These are phyloP conservation scores for Valencia hispanica DNA, from an alignment of 2,797 vertebrate species.

Conservation along the genomic window DNA sequence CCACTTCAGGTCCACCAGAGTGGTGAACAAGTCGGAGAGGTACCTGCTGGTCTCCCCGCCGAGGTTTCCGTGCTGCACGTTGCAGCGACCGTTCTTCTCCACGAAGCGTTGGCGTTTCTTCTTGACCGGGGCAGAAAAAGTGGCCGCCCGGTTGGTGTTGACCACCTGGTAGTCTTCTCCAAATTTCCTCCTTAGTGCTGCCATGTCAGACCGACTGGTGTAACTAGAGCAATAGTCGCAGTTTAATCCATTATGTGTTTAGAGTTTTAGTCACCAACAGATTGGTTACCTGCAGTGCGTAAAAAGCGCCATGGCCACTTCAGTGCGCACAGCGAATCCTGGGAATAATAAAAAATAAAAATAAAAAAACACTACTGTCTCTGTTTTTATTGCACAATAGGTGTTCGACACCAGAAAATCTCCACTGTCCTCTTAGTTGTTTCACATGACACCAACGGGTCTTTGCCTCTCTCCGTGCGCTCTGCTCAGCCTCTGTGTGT, in stretches of 20 bases:
- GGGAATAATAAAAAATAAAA: not conserved
- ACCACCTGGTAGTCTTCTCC: slow-evolving; percentile 92
- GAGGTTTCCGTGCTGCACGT: slow-evolving; percentile 92
- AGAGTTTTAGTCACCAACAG: slow-evolving; percentile 36
- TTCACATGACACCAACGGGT: slow-evolving; percentile 12
- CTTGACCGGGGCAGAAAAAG: slow-evolving; percentile 80
- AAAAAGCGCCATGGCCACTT: slow-evolving; percentile 75
- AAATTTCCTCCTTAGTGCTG: slow-evolving; percentile 88
- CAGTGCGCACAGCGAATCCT: slow-evolving; percentile 44
- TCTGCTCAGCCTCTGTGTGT: slow-evolving; percentile 43
- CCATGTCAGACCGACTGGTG: slow-evolving; percentile 74
- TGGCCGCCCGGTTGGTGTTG: slow-evolving; percentile 74
- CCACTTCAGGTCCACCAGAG: slow-evolving; percentile 93
- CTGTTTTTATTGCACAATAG: not conserved
- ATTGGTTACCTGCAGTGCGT: slow-evolving; percentile 73
- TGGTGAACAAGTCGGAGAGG: slow-evolving; percentile 91
- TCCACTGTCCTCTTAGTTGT: slow-evolving; percentile 7
- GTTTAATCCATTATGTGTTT: slow-evolving; percentile 66
- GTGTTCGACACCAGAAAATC: not conserved
- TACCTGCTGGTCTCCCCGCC: slow-evolving; percentile 90
- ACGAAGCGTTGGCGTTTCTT: slow-evolving; percentile 92
- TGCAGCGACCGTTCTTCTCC: slow-evolving; percentile 93
- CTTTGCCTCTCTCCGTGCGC: slow-evolving; percentile 38
- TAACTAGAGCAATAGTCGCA: slow-evolving; percentile 1
- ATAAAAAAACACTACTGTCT: not conserved